phyloP scores from a whole-genome alignment of 2,113 vertebrate genomes.

The Ictalurus punctatus region DNA sequence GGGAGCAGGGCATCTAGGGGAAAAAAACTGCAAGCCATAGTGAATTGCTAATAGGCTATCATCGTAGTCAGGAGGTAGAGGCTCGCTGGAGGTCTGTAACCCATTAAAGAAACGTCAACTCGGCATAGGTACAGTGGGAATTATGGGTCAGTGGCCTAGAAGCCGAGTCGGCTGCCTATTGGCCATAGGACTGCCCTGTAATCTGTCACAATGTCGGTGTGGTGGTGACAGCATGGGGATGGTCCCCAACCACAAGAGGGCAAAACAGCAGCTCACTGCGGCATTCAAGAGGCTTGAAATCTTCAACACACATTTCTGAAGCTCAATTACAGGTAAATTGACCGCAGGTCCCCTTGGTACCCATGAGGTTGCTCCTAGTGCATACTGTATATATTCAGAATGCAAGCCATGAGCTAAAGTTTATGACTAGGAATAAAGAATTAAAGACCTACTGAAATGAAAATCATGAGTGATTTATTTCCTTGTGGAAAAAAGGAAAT shows the following conservation, averaged over 20 bases:
- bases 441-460: not conserved
- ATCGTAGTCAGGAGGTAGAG: conserved; percentile 69
- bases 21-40: conserved; percentile 72
- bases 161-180: conserved; percentile 68
- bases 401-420: not conserved
- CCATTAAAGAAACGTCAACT: conserved; percentile 79
- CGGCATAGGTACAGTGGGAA: conserved; percentile 74
- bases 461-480: not conserved
- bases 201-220: conserved; percentile 76
- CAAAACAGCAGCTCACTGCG: conserved; percentile 18
- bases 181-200: conserved; percentile 69
- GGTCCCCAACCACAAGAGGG: conserved; percentile 63
- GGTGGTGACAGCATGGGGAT: conserved; percentile 73
- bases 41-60: conserved; percentile 80
- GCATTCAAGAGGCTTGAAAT: not conserved
- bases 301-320: not conserved
- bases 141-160: conserved; percentile 77
- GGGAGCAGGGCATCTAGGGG: conserved; percentile 18
- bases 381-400: not conserved
- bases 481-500: not conserved
- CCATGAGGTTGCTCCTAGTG: not conserved
- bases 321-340: conserved; percentile 18
- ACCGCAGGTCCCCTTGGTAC: not conserved
- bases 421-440: not conserved
- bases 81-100: conserved; percentile 70